Conservation (phyloP, 2,113 vertebrate species). For the Channa maculata region DNA sequence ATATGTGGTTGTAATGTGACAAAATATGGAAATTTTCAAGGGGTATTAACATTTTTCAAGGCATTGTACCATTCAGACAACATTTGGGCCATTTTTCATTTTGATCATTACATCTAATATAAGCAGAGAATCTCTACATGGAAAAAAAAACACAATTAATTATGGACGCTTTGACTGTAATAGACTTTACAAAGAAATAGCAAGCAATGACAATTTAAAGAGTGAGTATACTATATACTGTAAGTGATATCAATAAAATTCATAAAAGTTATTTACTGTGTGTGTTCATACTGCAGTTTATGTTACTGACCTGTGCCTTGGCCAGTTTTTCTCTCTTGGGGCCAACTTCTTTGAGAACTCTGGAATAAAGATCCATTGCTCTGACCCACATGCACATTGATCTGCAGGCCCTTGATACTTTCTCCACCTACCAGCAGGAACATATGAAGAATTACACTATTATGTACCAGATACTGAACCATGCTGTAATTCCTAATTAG, state of each 20-base stretch:
- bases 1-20: too few relatives aligned
- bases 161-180: neutral
- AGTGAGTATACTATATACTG: neutral
- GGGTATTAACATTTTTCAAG: too few relatives aligned
- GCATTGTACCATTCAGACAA: neutral
- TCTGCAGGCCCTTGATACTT: conserved; percentile 87
- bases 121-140: too few relatives aligned
- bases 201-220: neutral
- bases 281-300: neutral
- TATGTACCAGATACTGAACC: neutral
- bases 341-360: conserved; percentile 86
- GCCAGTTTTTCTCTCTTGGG: conserved; percentile 86
- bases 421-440: conserved; percentile 79
- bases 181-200: neutral
- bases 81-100: neutral
- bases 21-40: too few relatives aligned
- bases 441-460: neutral
- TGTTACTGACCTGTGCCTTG: conserved; percentile 81
- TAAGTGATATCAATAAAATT: neutral
- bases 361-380: conserved; percentile 88
- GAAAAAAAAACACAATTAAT: too few relatives aligned
- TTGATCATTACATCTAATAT: neutral
- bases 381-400: conserved; percentile 91
- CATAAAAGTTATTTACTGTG: neutral
- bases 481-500: neutral